These are phyloP conservation scores for Drosophila pectinifera DNA, from an alignment of 1,140 invertebrate genomes.

Conservation along the genomic window DNA sequence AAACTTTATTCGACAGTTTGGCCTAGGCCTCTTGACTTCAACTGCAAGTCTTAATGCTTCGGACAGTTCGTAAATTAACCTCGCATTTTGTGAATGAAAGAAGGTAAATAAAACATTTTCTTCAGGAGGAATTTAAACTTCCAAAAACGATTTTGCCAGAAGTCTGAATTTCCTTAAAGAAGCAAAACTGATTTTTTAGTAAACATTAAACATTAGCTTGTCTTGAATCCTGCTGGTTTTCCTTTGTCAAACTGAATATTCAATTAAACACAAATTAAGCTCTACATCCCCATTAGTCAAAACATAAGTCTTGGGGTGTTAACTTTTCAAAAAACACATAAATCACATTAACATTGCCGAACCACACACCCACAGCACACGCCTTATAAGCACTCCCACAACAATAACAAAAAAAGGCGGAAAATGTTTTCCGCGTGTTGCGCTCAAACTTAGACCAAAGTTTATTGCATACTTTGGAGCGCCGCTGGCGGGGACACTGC, in stretches of 20 bases:
- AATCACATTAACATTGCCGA: conserved; percentile 21
- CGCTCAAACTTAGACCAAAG: conserved; percentile 47
- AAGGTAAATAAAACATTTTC: conserved; percentile 1
- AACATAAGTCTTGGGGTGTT: conserved; percentile 18
- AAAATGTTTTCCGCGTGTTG: conserved; percentile 51
- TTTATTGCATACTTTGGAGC: conserved; percentile 58
- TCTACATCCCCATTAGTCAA: neutral
- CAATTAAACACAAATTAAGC: conserved; percentile 5
- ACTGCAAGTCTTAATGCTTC: conserved; percentile 4
- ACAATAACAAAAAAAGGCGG: conserved; percentile 28
- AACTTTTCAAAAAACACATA: conserved; percentile 28
- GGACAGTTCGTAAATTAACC: conserved; percentile 2
- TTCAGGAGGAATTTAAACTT: neutral
- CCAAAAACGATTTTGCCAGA: neutral
- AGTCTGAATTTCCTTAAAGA: neutral
- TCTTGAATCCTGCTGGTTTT: too few relatives aligned
- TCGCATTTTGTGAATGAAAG: conserved; percentile 6
- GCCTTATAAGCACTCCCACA: conserved; percentile 2
- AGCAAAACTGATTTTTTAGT: too few relatives aligned
- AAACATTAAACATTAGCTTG: too few relatives aligned
- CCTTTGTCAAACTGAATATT: too few relatives aligned
- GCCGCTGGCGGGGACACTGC: conserved; percentile 8
- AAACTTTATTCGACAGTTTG: conserved; percentile 26
- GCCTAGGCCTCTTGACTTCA: conserved; percentile 14
- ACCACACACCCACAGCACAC: conserved; percentile 4